phyloP scores from a whole-genome alignment of 2,888 invertebrate species.

The Scrobipalpa atriplicella region DNA sequence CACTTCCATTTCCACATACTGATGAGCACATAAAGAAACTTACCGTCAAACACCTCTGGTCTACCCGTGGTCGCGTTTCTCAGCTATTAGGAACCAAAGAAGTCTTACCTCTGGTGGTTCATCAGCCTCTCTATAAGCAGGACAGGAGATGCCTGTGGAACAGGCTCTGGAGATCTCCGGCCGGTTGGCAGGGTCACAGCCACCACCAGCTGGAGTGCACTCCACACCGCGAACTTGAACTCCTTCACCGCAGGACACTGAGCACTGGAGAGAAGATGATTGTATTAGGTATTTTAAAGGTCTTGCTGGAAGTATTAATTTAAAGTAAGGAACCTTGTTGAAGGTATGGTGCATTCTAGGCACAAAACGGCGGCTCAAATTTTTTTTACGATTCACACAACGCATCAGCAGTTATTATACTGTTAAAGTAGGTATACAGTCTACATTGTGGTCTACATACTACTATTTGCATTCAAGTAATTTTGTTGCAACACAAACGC shows the following conservation, averaged over 20 bases:
- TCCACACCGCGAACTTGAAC: constrained; percentile 91
- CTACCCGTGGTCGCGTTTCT: too few species aligned
- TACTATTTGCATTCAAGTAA: background rate
- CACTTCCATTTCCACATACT: too few species aligned
- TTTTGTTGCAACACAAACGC: background rate
- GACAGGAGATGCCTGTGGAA: constrained; percentile 88
- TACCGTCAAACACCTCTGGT: too few species aligned
- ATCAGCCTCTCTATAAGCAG: constrained; percentile 71
- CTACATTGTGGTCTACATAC: too few species aligned
- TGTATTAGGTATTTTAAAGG: too few species aligned
- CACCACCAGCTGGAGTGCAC: constrained; percentile 86
- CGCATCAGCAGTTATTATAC: background rate
- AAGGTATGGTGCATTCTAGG: too few species aligned
- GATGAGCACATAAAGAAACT: too few species aligned
- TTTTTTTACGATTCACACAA: too few species aligned
- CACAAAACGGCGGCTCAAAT: too few species aligned
- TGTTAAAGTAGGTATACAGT: too few species aligned
- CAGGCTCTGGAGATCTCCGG: constrained; percentile 89
- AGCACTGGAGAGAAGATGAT: constrained; percentile 85
- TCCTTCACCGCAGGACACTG: constrained; percentile 96
- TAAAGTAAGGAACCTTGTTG: too few species aligned
- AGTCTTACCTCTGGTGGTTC: constrained; percentile 63
- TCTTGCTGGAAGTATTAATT: too few species aligned
- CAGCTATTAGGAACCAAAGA: background rate
- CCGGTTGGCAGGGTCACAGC: constrained; percentile 86